Conservation (phyloP, 2,888 invertebrate species). For the Morpho achilles region DNA sequence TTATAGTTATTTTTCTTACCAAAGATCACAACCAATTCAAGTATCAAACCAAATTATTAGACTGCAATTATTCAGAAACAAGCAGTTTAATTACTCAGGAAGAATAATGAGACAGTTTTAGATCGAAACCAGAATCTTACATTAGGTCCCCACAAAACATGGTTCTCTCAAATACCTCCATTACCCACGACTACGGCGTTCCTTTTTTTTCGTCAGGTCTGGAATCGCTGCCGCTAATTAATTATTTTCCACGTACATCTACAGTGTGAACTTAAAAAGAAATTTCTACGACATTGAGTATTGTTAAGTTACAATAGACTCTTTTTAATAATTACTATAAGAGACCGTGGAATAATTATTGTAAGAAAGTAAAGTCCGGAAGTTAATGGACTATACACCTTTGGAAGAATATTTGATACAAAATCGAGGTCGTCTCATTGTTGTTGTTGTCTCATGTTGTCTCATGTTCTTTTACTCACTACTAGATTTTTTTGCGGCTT, state of each 20-base stretch:
- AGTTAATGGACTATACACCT: background rate
- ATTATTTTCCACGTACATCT: conserved; percentile 2
- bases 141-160: conserved; percentile 15
- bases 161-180: conserved; percentile 1
- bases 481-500: background rate
- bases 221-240: conserved; percentile 8
- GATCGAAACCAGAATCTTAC: conserved; percentile 21
- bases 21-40: too few species aligned
- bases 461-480: background rate
- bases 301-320: conserved; percentile 1
- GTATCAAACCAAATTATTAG: too few species aligned
- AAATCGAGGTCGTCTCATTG: too few species aligned
- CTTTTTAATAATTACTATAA: background rate
- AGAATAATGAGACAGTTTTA: conserved; percentile 22
- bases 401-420: too few species aligned
- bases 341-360: background rate
- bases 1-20: too few species aligned
- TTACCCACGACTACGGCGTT: too few species aligned
- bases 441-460: too few species aligned
- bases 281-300: background rate
- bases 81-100: conserved; percentile 19
- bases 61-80: conserved; percentile 15
- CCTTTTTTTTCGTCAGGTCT: conserved; percentile 5
- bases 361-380: background rate
- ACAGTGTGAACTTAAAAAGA: conserved; percentile 12